Percentiles rank a stretch among this genome's conserved stretches.
Evolutionary conservation across 1,140 invertebrate genomes (phyloP).

Genomic region (Panagrolaimus sp.): DNA sequence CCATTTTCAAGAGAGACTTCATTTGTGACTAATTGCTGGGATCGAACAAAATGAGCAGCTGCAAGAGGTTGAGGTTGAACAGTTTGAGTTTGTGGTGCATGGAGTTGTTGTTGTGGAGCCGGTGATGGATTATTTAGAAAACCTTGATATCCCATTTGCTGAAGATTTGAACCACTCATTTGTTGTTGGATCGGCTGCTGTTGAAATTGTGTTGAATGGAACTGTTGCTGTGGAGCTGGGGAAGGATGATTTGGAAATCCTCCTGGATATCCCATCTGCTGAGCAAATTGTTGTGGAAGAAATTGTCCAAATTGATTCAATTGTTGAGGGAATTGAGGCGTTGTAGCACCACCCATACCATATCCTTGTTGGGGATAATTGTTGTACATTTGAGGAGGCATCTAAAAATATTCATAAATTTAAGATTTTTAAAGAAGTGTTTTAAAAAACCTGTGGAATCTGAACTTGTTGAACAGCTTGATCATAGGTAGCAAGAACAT

Average conservation of each 20-base stretch:
- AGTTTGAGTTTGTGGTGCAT: neutral
- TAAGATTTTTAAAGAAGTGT: neutral
- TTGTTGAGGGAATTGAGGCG: neutral
- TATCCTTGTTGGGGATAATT: neutral
- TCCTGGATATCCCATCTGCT: neutral
- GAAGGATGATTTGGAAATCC: neutral
- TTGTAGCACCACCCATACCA: too few species aligned
- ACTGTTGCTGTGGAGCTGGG: neutral
- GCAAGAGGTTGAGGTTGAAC: neutral
- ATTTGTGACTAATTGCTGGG: too few species aligned
- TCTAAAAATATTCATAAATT: neutral
- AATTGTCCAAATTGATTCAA: neutral
- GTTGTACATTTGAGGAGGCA: neutral
- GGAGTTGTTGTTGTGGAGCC: neutral
- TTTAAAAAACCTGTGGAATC: neutral
- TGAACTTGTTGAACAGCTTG: constrained; percentile 52
- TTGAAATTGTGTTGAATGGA: neutral
- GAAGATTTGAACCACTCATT: too few species aligned
- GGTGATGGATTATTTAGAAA: too few species aligned
- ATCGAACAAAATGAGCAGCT: too few species aligned
- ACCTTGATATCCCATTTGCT: neutral
- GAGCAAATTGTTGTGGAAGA: neutral
- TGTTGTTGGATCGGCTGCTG: neutral
- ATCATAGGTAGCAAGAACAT: constrained; percentile 55
- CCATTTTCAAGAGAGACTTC: neutral